These are phyloP conservation scores for Trachemys scripta DNA, from an alignment of 2,113 vertebrate species.

Conservation along the genomic window DNA sequence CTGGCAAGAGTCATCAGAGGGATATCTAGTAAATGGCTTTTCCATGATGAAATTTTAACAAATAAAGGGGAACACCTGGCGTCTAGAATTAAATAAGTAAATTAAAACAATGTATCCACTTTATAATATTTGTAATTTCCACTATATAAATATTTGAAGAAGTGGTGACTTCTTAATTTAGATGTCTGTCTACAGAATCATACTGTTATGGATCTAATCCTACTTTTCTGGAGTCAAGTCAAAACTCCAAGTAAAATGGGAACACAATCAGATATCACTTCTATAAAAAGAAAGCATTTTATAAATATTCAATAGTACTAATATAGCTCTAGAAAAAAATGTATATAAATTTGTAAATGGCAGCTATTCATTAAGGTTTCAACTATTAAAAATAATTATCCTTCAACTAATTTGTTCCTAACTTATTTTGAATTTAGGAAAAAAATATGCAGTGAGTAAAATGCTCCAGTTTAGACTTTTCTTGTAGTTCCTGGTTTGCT, in stretches of 20 bases:
- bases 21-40: background rate
- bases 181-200: background rate
- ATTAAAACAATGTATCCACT: background rate
- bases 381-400: background rate
- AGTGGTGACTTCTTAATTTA: background rate
- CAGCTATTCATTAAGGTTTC: background rate
- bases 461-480: background rate
- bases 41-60: background rate
- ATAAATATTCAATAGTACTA: background rate
- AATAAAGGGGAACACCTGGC: background rate
- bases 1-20: background rate
- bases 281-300: background rate
- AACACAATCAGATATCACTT: background rate
- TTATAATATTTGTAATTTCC: background rate
- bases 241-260: background rate
- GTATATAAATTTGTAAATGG: background rate
- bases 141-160: background rate
- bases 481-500: background rate
- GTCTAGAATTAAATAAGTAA: background rate
- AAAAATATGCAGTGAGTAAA: background rate
- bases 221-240: background rate
- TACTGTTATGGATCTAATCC: background rate
- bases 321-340: background rate
- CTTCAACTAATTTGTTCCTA: background rate
- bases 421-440: background rate